Evolutionary conservation across 1,140 invertebrate genomes (phyloP).

Genomic region (Cydia splendana): DNA sequence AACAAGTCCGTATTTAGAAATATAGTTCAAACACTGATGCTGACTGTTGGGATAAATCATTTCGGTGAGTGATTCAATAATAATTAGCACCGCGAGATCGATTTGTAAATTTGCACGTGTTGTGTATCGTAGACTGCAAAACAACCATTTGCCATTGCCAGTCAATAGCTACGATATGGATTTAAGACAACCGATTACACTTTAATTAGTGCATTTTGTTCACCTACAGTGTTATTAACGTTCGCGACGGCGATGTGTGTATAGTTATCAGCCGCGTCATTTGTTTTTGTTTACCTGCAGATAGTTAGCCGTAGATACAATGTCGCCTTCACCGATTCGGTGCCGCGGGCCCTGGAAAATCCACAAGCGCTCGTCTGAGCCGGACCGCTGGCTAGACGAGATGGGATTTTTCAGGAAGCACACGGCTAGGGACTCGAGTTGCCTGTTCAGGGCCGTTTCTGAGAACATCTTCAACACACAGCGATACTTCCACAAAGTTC

Average conservation of each 20-base stretch:
- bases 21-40: constrained; percentile 65
- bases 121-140: constrained; percentile 69
- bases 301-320: constrained; percentile 64
- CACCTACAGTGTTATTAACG: neutral
- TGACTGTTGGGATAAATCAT: constrained; percentile 62
- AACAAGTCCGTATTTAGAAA: constrained; percentile 50
- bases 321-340: constrained; percentile 70
- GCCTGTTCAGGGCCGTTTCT: constrained; percentile 90
- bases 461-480: constrained; percentile 93
- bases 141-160: constrained; percentile 72
- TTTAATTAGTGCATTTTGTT: constrained; percentile 1
- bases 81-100: constrained; percentile 48
- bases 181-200: constrained; percentile 41
- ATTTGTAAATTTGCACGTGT: constrained; percentile 68
- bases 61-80: constrained; percentile 65
- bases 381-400: constrained; percentile 88
- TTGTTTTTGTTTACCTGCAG: constrained; percentile 79
- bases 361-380: constrained; percentile 71
- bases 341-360: constrained; percentile 74
- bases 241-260: constrained; percentile 27
- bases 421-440: constrained; percentile 90
- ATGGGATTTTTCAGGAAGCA: constrained; percentile 91
- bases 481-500: constrained; percentile 85
- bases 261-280: constrained; percentile 52
- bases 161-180: constrained; percentile 74